Conservation (phyloP, 2,888 invertebrate genomes). For the Marasmarcha lunaedactyla region DNA sequence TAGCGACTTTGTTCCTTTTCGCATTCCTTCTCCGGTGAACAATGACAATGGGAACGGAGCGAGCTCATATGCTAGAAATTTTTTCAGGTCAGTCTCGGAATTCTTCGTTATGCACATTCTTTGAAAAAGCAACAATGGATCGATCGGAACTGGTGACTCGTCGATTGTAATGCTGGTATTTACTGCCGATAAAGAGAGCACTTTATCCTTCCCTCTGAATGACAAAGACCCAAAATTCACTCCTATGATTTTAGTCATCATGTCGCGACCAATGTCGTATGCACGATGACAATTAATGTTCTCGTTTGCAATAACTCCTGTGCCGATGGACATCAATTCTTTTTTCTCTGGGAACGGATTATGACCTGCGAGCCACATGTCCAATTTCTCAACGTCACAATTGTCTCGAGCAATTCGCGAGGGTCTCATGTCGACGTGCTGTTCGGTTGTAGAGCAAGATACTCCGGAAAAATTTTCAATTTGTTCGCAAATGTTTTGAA, state of each 20-base stretch:
- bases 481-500: background rate
- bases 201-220: background rate
- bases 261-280: background rate
- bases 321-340: slow-evolving; percentile 3
- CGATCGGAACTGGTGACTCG: background rate
- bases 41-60: background rate
- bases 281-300: slow-evolving; percentile 5
- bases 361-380: slow-evolving; percentile 1
- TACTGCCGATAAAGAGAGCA: background rate
- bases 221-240: background rate
- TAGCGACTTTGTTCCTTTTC: too few relatives aligned
- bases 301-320: slow-evolving; percentile 6
- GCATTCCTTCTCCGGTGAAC: too few relatives aligned
- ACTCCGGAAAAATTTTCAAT: slow-evolving; percentile 4
- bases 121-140: background rate
- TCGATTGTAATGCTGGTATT: background rate
- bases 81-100: background rate
- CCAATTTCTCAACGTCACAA: slow-evolving; percentile 1
- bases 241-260: background rate
- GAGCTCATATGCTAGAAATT: background rate
- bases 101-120: slow-evolving; percentile 1
- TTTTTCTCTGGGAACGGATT: slow-evolving; percentile 2
- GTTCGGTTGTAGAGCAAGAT: background rate
- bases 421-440: slow-evolving; percentile 2
- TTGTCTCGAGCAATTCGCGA: slow-evolving; percentile 3